Percentiles rank a stretch among this genome's conserved stretches.
These are phyloP conservation scores for Ceyx margarethae DNA, from an alignment of 2,113 vertebrate genomes.

Conservation along the genomic window DNA sequence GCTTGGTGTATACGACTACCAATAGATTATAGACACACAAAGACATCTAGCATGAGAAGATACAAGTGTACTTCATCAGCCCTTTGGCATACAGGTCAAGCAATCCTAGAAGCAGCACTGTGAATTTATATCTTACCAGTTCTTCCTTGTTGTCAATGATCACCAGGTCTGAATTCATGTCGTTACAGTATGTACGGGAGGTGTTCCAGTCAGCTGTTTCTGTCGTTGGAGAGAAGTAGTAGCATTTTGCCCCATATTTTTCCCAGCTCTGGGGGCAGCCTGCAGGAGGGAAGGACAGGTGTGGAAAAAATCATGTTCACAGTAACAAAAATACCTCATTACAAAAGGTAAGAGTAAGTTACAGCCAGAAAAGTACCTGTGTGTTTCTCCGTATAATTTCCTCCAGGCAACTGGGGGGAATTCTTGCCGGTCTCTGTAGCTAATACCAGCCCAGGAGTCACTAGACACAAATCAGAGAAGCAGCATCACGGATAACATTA, in stretches of 20 bases:
- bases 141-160: neutral
- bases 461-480: neutral
- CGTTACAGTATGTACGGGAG: neutral
- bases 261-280: fast-evolving
- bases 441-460: neutral
- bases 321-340: neutral
- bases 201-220: fast-evolving
- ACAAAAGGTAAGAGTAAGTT: neutral
- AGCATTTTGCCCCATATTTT: neutral
- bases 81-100: neutral
- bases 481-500: neutral
- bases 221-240: fast-evolving
- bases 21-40: neutral
- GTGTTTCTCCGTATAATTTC: neutral
- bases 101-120: neutral
- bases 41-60: neutral
- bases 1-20: neutral
- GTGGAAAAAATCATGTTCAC: neutral
- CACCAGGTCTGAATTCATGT: neutral
- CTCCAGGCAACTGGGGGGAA: neutral
- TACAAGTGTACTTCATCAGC: neutral
- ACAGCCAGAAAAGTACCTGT: neutral
- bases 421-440: neutral
- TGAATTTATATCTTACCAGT: neutral
- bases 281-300: neutral